Conservation (phyloP, 2,888 invertebrate genomes). For the Apotomis turbidana region DNA sequence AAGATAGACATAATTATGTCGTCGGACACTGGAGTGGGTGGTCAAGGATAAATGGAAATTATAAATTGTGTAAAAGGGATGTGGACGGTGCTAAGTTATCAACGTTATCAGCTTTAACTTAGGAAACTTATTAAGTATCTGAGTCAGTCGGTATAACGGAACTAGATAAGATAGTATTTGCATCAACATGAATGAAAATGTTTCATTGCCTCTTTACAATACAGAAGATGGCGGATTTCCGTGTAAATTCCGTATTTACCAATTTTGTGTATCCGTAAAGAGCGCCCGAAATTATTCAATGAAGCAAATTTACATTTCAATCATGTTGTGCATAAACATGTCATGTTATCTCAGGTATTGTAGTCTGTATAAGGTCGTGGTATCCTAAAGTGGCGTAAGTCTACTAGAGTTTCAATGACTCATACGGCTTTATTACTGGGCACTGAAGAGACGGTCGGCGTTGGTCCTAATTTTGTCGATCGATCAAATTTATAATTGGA, state of each 20-base stretch:
- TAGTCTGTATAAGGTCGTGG: not conserved
- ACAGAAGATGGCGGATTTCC: not conserved
- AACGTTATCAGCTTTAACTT: too few species aligned
- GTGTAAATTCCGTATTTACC: not conserved
- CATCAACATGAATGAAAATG: not conserved
- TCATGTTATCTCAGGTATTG: conserved; percentile 25
- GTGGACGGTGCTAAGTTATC: not conserved
- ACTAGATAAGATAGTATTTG: not conserved
- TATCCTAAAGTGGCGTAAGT: not conserved
- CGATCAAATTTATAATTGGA: conserved; percentile 51
- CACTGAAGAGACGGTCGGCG: conserved; percentile 2
- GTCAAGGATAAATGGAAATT: not conserved
- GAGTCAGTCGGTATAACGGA: too few species aligned
- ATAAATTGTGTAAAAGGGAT: not conserved
- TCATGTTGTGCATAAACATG: conserved; percentile 22
- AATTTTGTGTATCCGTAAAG: conserved; percentile 13
- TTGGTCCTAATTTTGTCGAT: conserved; percentile 27
- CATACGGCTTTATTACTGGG: not conserved
- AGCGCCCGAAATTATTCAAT: conserved; percentile 17
- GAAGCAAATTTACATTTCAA: conserved; percentile 28
- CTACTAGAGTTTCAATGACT: not conserved
- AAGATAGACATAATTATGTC: not conserved
- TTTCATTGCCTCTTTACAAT: not conserved
- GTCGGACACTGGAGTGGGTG: not conserved
- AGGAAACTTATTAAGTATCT: too few species aligned